These are phyloP conservation scores for Halictus rubicundus DNA, from an alignment of 1,140 invertebrate genomes.

Conservation along the genomic window DNA sequence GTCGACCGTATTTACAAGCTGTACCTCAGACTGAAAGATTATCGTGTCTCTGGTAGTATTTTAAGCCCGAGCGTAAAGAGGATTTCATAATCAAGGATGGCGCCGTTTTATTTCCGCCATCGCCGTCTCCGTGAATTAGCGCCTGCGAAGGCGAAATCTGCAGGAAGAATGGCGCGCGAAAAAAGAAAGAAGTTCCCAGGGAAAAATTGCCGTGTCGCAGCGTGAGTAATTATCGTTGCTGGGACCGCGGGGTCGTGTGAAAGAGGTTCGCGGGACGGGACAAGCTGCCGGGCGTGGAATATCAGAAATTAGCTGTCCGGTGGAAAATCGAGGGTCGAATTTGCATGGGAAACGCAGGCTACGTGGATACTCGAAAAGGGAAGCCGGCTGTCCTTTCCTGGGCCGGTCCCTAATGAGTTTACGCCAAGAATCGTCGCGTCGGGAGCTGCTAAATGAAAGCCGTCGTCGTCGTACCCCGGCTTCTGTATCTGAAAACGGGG, in stretches of 20 bases:
- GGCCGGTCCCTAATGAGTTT: conserved; percentile 29
- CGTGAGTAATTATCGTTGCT: neutral
- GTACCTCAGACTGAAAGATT: too few relatives aligned
- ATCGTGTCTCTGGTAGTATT: too few relatives aligned
- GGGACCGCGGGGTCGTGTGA: neutral
- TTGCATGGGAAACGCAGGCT: neutral
- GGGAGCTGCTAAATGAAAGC: neutral
- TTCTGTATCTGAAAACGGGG: neutral
- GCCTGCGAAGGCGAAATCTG: too few relatives aligned
- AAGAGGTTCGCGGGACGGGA: neutral
- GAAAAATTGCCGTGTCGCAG: neutral
- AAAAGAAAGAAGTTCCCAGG: too few relatives aligned
- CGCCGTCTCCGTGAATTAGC: too few relatives aligned
- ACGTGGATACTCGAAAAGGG: conserved; percentile 9
- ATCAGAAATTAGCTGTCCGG: neutral
- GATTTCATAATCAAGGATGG: too few relatives aligned
- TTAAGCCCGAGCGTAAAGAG: too few relatives aligned
- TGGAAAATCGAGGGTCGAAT: neutral
- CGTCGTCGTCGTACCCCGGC: neutral
- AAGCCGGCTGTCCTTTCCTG: conserved; percentile 6
- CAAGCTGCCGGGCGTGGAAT: neutral
- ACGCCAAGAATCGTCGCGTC: neutral
- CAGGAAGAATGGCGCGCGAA: too few relatives aligned
- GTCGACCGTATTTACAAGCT: too few relatives aligned
- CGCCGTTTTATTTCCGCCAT: too few relatives aligned